Evolutionary conservation across 2,888 invertebrate species (phyloP).

Genomic region (Mactromeris polynyma): DNA sequence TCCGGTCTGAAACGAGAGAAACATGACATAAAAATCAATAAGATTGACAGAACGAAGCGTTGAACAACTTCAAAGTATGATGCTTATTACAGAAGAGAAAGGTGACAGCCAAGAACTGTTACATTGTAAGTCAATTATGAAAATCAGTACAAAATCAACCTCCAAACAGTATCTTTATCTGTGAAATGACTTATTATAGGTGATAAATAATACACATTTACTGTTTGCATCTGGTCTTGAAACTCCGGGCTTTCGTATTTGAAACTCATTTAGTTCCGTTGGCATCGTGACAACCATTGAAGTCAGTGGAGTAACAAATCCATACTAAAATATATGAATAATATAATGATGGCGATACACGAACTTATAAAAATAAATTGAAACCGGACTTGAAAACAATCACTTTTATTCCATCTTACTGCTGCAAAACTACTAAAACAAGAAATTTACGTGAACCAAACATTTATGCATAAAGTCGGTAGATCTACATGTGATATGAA

Average conservation of each 20-base stretch:
- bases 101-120: background rate
- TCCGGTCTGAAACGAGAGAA: no score
- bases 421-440: no score
- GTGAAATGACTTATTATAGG: background rate
- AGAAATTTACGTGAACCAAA: no score
- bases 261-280: background rate
- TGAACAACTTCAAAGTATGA: no score
- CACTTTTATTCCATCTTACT: no score
- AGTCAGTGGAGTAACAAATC: conserved; percentile 62
- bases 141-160: background rate
- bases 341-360: background rate
- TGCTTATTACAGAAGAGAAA: no score
- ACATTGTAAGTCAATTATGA: background rate
- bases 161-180: background rate
- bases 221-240: background rate
- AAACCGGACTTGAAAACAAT: no score
- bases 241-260: background rate
- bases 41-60: no score
- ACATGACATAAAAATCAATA: no score
- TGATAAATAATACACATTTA: no score
- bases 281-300: conserved; percentile 64
- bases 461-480: no score
- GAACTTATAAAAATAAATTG: background rate
- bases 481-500: no score
- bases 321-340: conserved; percentile 52